Evolutionary conservation across 2,113 vertebrate species (phyloP).

Genomic region (Pseudopipra pipra): DNA sequence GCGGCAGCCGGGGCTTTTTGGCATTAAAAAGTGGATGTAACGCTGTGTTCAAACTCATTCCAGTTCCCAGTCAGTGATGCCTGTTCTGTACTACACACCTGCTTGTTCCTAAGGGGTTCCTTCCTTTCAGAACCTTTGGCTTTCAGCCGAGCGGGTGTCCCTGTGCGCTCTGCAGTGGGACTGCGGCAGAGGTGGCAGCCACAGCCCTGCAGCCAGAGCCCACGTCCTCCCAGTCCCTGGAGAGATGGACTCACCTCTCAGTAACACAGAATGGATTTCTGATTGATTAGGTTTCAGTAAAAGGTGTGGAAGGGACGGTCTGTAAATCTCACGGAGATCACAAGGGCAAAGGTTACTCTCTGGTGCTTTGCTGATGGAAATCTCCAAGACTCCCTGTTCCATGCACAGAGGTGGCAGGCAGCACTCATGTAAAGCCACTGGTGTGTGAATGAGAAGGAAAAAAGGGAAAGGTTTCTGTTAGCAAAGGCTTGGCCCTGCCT

Average conservation of each 20-base stretch:
- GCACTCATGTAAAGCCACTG: accelerated
- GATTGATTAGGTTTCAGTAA: neutral
- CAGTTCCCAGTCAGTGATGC: neutral
- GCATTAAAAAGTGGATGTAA: neutral
- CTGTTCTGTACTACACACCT: neutral
- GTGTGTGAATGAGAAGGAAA: neutral
- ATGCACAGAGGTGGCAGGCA: neutral
- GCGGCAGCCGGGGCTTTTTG: accelerated
- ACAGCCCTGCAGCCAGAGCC: neutral
- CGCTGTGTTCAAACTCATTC: neutral
- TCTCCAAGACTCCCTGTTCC: neutral
- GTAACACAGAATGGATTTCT: accelerated
- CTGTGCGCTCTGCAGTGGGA: accelerated
- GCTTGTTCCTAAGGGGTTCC: neutral
- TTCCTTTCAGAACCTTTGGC: neutral
- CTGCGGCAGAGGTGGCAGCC: neutral
- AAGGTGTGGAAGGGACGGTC: neutral
- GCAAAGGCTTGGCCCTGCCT: neutral
- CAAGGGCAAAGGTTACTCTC: neutral
- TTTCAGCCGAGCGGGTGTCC: accelerated
- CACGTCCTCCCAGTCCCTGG: accelerated
- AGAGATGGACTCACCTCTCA: accelerated
- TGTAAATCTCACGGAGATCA: accelerated
- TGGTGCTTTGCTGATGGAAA: neutral
- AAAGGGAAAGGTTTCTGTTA: neutral